Evolutionary conservation across 2,113 vertebrate species (phyloP).

Genomic region (Seriola rivoliana): DNA sequence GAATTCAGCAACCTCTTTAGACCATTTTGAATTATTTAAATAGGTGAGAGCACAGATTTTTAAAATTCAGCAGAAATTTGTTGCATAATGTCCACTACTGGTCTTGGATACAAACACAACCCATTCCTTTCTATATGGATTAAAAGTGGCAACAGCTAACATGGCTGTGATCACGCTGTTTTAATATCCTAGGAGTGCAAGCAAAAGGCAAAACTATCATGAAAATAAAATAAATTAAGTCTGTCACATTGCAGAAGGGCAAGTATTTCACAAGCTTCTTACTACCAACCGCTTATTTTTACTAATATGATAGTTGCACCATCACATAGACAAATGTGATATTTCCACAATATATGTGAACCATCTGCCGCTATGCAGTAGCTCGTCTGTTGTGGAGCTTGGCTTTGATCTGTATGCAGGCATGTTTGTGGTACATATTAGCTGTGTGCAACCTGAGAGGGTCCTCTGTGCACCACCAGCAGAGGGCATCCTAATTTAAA

Average conservation of each 20-base stretch:
- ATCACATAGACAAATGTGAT: background rate
- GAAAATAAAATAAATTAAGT: background rate
- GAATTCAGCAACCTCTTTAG: background rate
- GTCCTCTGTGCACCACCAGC: slow-evolving; percentile 47
- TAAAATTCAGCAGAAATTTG: slow-evolving; percentile 15
- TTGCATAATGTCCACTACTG: slow-evolving; percentile 41
- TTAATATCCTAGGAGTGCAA: background rate
- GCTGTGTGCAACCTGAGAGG: background rate
- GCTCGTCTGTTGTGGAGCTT: background rate
- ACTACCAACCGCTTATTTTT: background rate
- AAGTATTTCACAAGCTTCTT: background rate
- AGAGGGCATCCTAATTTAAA: slow-evolving; percentile 65
- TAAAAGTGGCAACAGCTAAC: background rate
- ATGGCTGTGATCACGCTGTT: background rate
- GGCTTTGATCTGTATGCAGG: background rate
- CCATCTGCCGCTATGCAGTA: background rate
- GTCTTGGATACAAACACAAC: background rate
- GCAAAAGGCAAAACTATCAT: background rate
- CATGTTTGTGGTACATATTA: slow-evolving; percentile 2
- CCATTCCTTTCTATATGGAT: background rate
- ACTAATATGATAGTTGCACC: background rate
- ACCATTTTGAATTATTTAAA: slow-evolving; percentile 58
- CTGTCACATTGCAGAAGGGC: background rate
- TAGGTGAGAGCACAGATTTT: slow-evolving; percentile 30
- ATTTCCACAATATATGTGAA: background rate